phyloP scores from a whole-genome alignment of 35 echinoderm and acorn worm species.

The Amphiura filiformis region DNA sequence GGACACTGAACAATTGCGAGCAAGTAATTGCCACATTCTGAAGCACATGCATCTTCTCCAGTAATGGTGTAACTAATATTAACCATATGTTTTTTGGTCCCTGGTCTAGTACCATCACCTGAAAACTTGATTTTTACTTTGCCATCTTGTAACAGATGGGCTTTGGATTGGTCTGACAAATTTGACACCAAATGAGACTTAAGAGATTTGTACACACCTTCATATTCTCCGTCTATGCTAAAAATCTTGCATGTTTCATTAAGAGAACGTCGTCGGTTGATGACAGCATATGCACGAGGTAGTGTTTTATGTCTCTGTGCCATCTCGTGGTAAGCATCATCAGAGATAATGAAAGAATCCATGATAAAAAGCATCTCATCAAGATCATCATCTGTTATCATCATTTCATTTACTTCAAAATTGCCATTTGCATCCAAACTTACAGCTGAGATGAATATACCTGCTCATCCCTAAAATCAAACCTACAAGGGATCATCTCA shows the following conservation, averaged over 20 bases:
- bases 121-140: conserved; percentile 53
- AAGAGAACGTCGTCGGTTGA: conserved; percentile 32
- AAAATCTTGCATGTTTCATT: conserved; percentile 18
- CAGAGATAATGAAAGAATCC: conserved; percentile 39
- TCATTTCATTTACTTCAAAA: neutral
- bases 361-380: conserved; percentile 69
- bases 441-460: too few relatives aligned
- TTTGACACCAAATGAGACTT: conserved; percentile 26
- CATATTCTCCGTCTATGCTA: conserved; percentile 2
- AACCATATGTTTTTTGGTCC: conserved; percentile 54
- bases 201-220: conserved; percentile 37
- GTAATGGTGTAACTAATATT: conserved; percentile 57
- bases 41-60: conserved; percentile 42
- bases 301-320: conserved; percentile 18
- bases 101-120: conserved; percentile 60
- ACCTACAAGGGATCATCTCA: too few relatives aligned
- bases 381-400: conserved; percentile 3
- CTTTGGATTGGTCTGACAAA: conserved; percentile 9
- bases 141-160: conserved; percentile 26
- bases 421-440: too few relatives aligned
- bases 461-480: too few relatives aligned
- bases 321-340: conserved; percentile 52
- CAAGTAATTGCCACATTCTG: conserved; percentile 66
- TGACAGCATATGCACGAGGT: conserved; percentile 18
- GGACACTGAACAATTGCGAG: conserved; percentile 60